These are phyloP conservation scores for Parazoanthus atlanticus DNA, from an alignment of 92 coral and sea anemone genomes.

Conservation along the genomic window DNA sequence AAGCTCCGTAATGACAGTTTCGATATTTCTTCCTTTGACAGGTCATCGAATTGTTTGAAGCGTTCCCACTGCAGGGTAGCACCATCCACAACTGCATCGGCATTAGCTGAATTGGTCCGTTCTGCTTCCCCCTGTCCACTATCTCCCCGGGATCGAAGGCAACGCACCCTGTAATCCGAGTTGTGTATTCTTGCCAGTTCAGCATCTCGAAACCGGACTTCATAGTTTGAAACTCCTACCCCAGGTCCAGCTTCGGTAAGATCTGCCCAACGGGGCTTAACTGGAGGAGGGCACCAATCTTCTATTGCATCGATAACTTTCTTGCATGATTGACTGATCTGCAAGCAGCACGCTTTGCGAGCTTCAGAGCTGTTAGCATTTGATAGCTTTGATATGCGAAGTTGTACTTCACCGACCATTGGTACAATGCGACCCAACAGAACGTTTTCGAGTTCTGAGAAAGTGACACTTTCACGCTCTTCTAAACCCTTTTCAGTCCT, in stretches of 20 bases:
- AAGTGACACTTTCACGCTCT: slow-evolving; percentile 24
- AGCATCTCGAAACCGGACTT: slow-evolving; percentile 50
- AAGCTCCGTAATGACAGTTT: slow-evolving; percentile 12
- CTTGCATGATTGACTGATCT: slow-evolving; percentile 22
- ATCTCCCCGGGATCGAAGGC: slow-evolving; percentile 44
- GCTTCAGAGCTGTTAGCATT: slow-evolving; percentile 32
- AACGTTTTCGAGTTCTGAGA: slow-evolving; percentile 46
- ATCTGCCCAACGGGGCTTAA: slow-evolving; percentile 46
- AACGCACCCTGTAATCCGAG: slow-evolving; percentile 40
- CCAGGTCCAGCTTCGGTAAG: slow-evolving; percentile 26
- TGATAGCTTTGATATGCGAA: slow-evolving; percentile 16
- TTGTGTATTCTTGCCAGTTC: slow-evolving; percentile 46
- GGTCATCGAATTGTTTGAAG: slow-evolving; percentile 14
- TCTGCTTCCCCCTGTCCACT: slow-evolving; percentile 47
- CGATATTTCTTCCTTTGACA: slow-evolving; percentile 16
- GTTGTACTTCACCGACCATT: slow-evolving; percentile 35
- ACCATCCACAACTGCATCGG: slow-evolving; percentile 49
- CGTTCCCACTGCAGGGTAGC: slow-evolving; percentile 15
- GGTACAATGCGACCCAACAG: slow-evolving; percentile 30
- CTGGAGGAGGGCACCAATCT: slow-evolving; percentile 25
- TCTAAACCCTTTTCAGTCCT: slow-evolving; percentile 30
- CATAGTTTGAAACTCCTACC: slow-evolving; percentile 4
- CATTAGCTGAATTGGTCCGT: slow-evolving; percentile 46
- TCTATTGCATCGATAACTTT: not conserved
- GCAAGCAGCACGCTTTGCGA: slow-evolving; percentile 21